A percentile compares a stretch with the other conserved stretches of the same genome.
Evolutionary conservation across 2,888 invertebrate species (phyloP).

Genomic region (Hedya salicella): DNA sequence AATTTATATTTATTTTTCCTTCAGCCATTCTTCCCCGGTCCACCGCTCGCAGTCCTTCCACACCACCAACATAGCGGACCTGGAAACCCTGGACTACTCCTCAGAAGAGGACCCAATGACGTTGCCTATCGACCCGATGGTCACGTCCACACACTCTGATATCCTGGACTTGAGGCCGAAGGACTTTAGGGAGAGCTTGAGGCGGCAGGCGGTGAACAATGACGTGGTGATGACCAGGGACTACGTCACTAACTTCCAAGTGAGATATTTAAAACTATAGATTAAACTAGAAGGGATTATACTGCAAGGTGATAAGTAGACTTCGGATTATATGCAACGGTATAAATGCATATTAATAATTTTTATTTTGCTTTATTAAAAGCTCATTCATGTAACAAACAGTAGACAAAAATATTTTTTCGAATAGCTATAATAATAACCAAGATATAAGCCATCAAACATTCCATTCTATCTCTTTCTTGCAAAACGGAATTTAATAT

Average conservation of each 20-base stretch:
- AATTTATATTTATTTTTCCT: constrained; percentile 45
- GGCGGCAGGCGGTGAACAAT: constrained; percentile 62
- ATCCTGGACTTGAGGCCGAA: constrained; percentile 68
- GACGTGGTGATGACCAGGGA: constrained; percentile 70
- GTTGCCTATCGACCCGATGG: constrained; percentile 73
- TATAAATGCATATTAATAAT: no score
- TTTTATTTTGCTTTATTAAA: no score
- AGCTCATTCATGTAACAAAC: no score
- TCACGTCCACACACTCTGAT: constrained; percentile 75
- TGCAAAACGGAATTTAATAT: no score
- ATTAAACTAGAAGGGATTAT: no score
- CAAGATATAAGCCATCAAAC: no score
- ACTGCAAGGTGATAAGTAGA: no score
- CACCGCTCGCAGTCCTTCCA: constrained; percentile 83
- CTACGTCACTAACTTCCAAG: constrained; percentile 72
- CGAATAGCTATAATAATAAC: no score
- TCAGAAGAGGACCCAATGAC: constrained; percentile 69
- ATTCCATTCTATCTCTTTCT: no score
- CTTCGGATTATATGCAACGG: no score
- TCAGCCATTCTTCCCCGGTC: constrained; percentile 80
- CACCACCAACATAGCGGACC: constrained; percentile 73
- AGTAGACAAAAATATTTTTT: no score
- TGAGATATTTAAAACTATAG: constrained; percentile 44
- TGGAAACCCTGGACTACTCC: constrained; percentile 72
- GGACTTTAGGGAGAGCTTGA: constrained; percentile 55